Conservation (phyloP, 2,113 vertebrate species). For the Pomatostomus ruficeps region DNA sequence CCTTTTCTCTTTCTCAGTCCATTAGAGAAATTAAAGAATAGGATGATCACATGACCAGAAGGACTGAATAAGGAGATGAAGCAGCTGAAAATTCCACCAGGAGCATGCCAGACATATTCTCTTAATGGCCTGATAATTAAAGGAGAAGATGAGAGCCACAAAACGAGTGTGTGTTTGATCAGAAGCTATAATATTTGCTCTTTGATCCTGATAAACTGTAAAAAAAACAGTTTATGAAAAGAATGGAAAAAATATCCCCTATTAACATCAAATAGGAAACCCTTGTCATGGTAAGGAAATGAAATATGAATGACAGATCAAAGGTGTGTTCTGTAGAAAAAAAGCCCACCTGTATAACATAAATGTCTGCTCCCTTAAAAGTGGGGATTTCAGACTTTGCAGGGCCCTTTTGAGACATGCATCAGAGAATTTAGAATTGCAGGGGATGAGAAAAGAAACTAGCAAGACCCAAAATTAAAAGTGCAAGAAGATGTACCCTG, state of each 20-base stretch:
- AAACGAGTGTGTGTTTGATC: neutral
- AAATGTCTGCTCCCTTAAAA: neutral
- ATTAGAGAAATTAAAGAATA: neutral
- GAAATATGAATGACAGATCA: neutral
- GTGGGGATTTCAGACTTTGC: neutral
- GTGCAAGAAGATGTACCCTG: neutral
- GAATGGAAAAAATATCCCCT: neutral
- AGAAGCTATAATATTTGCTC: neutral
- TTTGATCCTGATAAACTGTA: conserved; percentile 22
- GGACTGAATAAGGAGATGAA: neutral
- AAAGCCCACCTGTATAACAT: neutral
- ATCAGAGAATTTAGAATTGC: neutral
- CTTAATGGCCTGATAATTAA: neutral
- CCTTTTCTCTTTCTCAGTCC: neutral
- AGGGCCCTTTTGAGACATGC: neutral
- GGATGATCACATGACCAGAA: neutral
- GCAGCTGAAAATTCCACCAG: neutral
- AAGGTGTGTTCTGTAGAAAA: neutral
- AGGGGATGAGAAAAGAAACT: neutral
- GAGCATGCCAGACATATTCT: neutral
- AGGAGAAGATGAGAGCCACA: neutral
- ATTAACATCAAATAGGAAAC: neutral
- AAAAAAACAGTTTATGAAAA: conserved; percentile 31
- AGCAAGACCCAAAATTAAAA: neutral
- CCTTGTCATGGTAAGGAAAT: neutral